phyloP scores from a whole-genome alignment of 2,888 invertebrate genomes.

The Protodeltote pygarga region DNA sequence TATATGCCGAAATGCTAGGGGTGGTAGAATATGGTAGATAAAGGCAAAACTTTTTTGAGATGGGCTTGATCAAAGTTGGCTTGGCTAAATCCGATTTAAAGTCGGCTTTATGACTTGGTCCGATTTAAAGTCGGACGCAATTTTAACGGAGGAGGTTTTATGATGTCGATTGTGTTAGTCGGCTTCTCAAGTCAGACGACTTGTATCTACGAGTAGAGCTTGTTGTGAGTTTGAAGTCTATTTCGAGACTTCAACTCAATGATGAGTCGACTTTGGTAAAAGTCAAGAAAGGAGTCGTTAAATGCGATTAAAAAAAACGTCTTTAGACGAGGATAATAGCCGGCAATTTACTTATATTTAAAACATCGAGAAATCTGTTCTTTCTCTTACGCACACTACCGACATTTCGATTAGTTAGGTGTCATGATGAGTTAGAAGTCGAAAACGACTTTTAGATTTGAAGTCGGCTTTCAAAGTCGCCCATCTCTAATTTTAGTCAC shows the following conservation, averaged over 20 bases:
- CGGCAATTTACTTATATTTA: conserved; percentile 37
- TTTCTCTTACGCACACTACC: conserved; percentile 50
- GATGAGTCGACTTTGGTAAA: conserved; percentile 23
- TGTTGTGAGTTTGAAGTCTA: conserved; percentile 29
- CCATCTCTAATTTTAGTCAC: conserved; percentile 56
- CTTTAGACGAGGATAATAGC: conserved; percentile 49
- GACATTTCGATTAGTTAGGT: conserved; percentile 39
- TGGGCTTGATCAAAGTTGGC: conserved; percentile 30
- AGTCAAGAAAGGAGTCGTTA: conserved; percentile 30
- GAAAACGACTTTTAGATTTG: conserved; percentile 33
- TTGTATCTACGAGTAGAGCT: conserved; percentile 31
- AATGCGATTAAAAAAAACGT: conserved; percentile 39
- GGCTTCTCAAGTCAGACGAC: conserved; percentile 29
- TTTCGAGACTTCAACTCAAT: conserved; percentile 23
- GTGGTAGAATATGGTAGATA: conserved; percentile 40
- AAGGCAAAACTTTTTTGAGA: conserved; percentile 42
- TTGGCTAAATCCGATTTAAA: too few species aligned
- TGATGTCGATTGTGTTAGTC: conserved; percentile 13
- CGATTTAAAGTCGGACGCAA: conserved; percentile 41
- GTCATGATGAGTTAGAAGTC: conserved; percentile 45
- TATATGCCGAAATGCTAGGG: conserved; percentile 47
- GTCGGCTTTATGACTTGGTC: conserved; percentile 44
- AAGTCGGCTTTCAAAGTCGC: conserved; percentile 56
- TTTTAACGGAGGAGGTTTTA: conserved; percentile 30
- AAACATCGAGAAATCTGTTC: conserved; percentile 49